phyloP scores from a whole-genome alignment of 37 sponge, comb jelly and placozoan genomes.

The Diacarnus erythraeanus region DNA sequence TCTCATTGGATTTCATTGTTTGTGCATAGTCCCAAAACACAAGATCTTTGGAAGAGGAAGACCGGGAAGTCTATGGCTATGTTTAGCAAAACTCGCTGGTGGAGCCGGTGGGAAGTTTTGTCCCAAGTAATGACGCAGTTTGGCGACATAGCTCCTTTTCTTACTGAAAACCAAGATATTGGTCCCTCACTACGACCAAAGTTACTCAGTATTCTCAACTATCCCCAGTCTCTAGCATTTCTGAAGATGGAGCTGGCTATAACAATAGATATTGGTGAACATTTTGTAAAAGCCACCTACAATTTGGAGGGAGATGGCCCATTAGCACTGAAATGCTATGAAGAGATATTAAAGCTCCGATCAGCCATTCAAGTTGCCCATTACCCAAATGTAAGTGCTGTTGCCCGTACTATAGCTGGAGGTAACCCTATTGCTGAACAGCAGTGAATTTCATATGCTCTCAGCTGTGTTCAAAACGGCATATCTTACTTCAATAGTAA shows the following conservation, averaged over 20 bases:
- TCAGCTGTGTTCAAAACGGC: constrained; percentile 13
- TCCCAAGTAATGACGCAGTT: constrained; percentile 54
- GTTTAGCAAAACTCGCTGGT: constrained; percentile 46
- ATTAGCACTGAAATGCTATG: constrained; percentile 36
- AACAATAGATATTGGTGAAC: constrained; percentile 39
- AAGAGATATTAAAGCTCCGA: constrained; percentile 12
- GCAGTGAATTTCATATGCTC: constrained; percentile 17
- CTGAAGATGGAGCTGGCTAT: constrained; percentile 38
- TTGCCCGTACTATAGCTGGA: neutral
- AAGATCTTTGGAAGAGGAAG: constrained; percentile 45
- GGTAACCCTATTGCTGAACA: neutral
- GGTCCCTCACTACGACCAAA: constrained; percentile 45
- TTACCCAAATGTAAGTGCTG: constrained; percentile 14
- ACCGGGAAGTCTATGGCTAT: constrained; percentile 44
- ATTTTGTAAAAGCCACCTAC: constrained; percentile 60
- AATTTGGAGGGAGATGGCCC: too few relatives aligned
- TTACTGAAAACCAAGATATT: constrained; percentile 30
- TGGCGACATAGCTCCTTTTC: constrained; percentile 54
- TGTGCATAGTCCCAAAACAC: constrained; percentile 48
- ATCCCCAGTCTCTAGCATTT: constrained; percentile 1
- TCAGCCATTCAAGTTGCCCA: constrained; percentile 11
- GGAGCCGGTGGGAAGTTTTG: constrained; percentile 52
- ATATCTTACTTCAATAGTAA: constrained; percentile 3
- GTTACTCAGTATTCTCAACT: constrained; percentile 31
- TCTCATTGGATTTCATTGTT: constrained; percentile 32